Evolutionary conservation across 2,888 invertebrate species (phyloP).

Genomic region (Cancer borealis): DNA sequence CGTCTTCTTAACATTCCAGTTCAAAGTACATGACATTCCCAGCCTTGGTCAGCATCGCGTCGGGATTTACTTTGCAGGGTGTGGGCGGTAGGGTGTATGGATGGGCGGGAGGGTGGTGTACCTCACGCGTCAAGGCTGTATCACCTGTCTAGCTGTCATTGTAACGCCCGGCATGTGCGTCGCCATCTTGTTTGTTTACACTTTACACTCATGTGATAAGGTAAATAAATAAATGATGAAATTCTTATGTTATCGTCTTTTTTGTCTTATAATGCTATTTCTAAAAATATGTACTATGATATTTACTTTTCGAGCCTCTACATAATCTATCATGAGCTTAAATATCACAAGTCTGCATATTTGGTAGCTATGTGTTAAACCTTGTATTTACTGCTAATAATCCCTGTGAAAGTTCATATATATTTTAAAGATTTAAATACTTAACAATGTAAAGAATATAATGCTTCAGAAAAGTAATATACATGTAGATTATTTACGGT

Average conservation of each 20-base stretch:
- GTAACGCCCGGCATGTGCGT: background rate
- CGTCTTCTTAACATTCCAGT: too few relatives aligned
- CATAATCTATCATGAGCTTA: background rate
- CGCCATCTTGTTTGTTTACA: constrained; percentile 39
- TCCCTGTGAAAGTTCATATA: background rate
- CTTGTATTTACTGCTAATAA: background rate
- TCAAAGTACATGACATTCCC: too few relatives aligned
- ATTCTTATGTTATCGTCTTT: too few relatives aligned
- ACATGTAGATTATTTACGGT: background rate
- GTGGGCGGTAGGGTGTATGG: background rate
- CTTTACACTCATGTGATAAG: background rate
- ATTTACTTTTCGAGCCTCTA: background rate
- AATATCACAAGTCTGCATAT: background rate
- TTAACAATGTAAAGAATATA: background rate
- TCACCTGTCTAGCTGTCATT: background rate
- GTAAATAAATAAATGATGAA: background rate
- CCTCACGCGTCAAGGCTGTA: background rate
- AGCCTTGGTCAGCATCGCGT: too few relatives aligned
- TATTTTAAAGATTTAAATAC: background rate
- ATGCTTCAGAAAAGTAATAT: background rate
- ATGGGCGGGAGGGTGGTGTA: background rate
- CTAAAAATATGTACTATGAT: background rate
- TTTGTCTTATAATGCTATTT: background rate
- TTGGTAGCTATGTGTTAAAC: background rate
- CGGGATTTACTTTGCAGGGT: background rate